These are phyloP conservation scores for Apoda limacodes DNA, from an alignment of 2,888 invertebrate species.

Conservation along the genomic window DNA sequence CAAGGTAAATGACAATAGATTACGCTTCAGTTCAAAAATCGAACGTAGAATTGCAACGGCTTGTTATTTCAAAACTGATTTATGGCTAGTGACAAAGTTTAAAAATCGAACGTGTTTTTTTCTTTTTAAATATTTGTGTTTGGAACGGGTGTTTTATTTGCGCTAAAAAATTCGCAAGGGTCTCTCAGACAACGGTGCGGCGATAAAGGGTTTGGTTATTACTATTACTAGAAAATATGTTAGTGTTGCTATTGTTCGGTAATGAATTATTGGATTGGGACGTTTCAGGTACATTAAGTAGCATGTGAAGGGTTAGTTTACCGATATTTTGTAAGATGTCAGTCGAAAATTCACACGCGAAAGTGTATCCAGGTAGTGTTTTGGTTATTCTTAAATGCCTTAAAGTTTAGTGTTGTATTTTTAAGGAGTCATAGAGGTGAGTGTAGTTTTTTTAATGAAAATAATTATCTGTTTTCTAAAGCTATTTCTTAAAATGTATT, in stretches of 20 bases:
- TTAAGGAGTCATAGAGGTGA: too few relatives aligned
- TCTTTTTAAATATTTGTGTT: slow-evolving; percentile 65
- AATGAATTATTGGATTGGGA: slow-evolving; percentile 69
- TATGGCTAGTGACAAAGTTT: slow-evolving; percentile 59
- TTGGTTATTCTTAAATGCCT: too few relatives aligned
- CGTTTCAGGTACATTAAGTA: slow-evolving; percentile 66
- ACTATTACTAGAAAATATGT: slow-evolving; percentile 60
- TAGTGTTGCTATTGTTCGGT: slow-evolving; percentile 59
- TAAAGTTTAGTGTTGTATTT: too few relatives aligned
- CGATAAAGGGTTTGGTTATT: slow-evolving; percentile 59
- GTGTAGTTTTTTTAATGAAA: too few relatives aligned
- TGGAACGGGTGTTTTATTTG: slow-evolving; percentile 66
- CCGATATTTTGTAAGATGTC: slow-evolving; percentile 47
- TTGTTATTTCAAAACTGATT: slow-evolving; percentile 60
- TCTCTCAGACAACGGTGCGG: slow-evolving; percentile 44
- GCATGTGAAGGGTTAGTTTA: slow-evolving; percentile 58
- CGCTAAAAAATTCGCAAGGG: slow-evolving; percentile 63
- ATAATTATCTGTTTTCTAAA: too few relatives aligned
- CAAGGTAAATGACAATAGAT: slow-evolving; percentile 38
- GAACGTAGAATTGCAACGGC: slow-evolving; percentile 44
- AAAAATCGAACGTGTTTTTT: slow-evolving; percentile 40
- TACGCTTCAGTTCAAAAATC: slow-evolving; percentile 54
- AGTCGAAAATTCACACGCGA: slow-evolving; percentile 58
- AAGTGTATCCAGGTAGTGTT: slow-evolving; percentile 47
- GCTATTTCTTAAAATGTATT: too few relatives aligned